A percentile compares a stretch with the other conserved stretches of the same genome.
phyloP scores from a whole-genome alignment of 2,113 vertebrate genomes.

The Redunca redunca region DNA sequence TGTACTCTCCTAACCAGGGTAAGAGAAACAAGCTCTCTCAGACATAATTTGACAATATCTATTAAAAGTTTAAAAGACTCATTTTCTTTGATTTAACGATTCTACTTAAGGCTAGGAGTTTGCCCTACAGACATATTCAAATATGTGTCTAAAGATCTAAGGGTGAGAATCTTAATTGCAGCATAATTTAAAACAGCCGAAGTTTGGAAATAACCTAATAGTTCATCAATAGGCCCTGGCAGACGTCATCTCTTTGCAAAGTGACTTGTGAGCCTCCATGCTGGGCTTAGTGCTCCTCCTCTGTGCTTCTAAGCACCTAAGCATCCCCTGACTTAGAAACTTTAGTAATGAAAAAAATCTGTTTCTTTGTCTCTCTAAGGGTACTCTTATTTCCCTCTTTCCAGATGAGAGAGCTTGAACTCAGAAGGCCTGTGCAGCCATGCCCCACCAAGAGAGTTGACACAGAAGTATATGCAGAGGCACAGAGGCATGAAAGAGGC shows the following conservation, averaged over 20 bases:
- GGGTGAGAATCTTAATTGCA: background rate
- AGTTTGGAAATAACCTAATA: background rate
- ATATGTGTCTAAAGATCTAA: background rate
- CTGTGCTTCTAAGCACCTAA: background rate
- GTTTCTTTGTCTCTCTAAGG: background rate
- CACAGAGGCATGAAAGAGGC: too few relatives aligned
- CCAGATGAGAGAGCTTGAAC: background rate
- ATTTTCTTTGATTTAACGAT: background rate
- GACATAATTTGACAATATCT: background rate
- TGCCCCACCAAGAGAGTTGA: background rate
- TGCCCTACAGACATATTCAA: background rate
- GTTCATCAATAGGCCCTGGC: background rate
- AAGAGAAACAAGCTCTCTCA: background rate
- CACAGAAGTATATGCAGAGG: background rate
- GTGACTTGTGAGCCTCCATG: background rate
- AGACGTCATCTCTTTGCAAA: background rate
- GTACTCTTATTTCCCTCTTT: background rate
- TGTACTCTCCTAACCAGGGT: background rate
- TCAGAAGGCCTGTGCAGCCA: background rate
- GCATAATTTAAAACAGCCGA: background rate
- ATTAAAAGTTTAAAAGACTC: background rate
- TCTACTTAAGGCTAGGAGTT: background rate
- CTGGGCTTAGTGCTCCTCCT: background rate
- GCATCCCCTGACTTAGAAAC: background rate
- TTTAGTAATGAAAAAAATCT: background rate